Percentiles rank a stretch among this genome's conserved stretches.
These are phyloP conservation scores for Diorhabda carinulata DNA, from an alignment of 1,140 invertebrate genomes.

Conservation along the genomic window DNA sequence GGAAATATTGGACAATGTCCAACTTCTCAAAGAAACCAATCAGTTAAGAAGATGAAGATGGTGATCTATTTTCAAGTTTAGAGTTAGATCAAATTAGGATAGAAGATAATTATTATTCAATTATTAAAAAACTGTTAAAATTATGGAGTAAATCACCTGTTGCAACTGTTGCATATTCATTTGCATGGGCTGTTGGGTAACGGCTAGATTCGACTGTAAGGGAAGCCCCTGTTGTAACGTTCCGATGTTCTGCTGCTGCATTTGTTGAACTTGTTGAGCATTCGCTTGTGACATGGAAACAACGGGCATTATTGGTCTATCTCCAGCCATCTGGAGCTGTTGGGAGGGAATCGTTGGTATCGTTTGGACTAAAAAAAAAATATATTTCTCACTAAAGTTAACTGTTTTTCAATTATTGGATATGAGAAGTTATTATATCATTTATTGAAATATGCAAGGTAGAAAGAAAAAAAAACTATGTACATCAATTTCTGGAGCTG, in stretches of 20 bases:
- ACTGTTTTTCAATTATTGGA: neutral
- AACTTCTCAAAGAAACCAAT: no score
- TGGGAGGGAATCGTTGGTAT: slow-evolving; percentile 50
- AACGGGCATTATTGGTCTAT: slow-evolving; percentile 55
- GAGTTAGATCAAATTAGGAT: no score
- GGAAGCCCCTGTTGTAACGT: slow-evolving; percentile 40
- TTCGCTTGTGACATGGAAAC: slow-evolving; percentile 53
- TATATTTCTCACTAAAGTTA: slow-evolving; percentile 9
- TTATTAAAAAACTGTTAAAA: no score
- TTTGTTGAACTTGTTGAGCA: slow-evolving; percentile 48
- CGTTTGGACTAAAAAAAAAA: slow-evolving; percentile 41
- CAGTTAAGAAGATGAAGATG: no score
- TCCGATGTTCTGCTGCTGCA: slow-evolving; percentile 42
- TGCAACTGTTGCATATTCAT: slow-evolving; percentile 52
- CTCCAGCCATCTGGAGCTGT: slow-evolving; percentile 47
- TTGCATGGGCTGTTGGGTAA: slow-evolving; percentile 46
- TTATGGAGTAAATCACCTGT: slow-evolving; percentile 39
- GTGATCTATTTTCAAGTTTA: no score
- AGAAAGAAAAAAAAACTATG: no score
- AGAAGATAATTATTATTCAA: no score
- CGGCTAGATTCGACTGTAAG: slow-evolving; percentile 44
- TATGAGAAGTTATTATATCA: no score
- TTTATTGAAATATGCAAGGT: no score
- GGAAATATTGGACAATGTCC: no score
- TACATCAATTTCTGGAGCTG: no score